Evolutionary conservation across 2,113 vertebrate species (phyloP).

Genomic region (Vidua chalybeata): DNA sequence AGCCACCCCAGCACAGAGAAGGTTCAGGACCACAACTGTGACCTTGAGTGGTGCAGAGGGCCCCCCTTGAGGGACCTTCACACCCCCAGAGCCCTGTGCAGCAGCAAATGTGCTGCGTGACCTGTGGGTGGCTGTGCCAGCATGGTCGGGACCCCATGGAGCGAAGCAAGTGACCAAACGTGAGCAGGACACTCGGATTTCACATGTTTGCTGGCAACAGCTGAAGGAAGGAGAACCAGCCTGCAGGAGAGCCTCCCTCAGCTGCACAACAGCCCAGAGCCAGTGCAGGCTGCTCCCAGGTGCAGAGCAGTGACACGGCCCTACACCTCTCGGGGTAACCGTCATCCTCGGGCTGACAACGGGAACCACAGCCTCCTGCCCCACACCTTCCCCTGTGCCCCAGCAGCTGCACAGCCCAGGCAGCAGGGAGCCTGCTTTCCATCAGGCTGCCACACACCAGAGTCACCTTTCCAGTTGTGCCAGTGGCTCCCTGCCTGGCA

Average conservation of each 20-base stretch:
- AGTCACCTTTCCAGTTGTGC: slow-evolving; percentile 42
- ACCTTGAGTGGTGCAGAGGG: neutral
- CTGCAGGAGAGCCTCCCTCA: neutral
- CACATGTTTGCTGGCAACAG: neutral
- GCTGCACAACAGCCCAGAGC: neutral
- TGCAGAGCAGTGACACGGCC: neutral
- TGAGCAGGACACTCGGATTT: neutral
- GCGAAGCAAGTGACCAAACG: fast-evolving
- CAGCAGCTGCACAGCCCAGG: neutral
- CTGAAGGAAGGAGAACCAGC: neutral
- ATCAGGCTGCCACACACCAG: neutral
- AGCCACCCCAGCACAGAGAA: neutral
- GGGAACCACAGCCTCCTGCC: neutral
- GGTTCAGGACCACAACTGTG: neutral
- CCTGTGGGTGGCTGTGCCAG: neutral
- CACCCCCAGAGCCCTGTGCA: neutral
- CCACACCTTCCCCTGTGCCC: neutral
- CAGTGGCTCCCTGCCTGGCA: neutral
- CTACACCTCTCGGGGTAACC: neutral
- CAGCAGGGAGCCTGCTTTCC: neutral
- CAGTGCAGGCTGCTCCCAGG: neutral
- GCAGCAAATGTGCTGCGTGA: neutral
- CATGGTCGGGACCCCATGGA: fast-evolving
- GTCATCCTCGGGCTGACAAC: fast-evolving
- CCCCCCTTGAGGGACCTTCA: fast-evolving